Evolutionary conservation across 2,797 vertebrate species (phyloP).

Genomic region (Molossus molossus): DNA sequence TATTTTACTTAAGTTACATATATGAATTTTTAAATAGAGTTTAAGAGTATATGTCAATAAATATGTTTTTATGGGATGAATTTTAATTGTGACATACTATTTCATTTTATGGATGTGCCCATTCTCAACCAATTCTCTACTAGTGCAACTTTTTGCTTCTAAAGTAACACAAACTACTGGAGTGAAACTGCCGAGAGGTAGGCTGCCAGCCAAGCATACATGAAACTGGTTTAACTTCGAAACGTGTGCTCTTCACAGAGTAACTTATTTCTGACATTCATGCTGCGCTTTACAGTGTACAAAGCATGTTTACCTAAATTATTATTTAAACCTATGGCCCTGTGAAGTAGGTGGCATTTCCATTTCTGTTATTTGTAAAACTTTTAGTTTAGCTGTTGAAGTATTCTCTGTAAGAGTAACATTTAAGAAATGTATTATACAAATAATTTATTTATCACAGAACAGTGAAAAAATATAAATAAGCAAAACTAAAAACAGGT

Average conservation of each 20-base stretch:
- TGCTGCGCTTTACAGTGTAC: not conserved
- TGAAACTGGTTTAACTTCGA: not conserved
- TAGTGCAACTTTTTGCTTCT: not conserved
- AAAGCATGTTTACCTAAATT: not conserved
- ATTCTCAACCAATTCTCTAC: not conserved
- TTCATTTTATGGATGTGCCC: not conserved
- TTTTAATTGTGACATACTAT: not conserved
- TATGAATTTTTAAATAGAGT: not conserved
- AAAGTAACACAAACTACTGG: not conserved
- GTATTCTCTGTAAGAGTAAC: slow-evolving; percentile 28
- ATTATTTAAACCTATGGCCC: slow-evolving; percentile 27
- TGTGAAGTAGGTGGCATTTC: not conserved
- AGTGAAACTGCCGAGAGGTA: not conserved
- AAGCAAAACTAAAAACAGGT: slow-evolving; percentile 28
- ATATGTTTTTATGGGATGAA: not conserved
- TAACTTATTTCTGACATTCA: slow-evolving; percentile 16
- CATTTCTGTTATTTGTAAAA: slow-evolving; percentile 16
- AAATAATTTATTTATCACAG: slow-evolving; percentile 56
- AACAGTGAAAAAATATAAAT: slow-evolving; percentile 57
- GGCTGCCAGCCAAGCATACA: not conserved
- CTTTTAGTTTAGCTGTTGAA: slow-evolving; percentile 2
- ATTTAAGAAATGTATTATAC: not conserved
- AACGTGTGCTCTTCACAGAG: slow-evolving; percentile 25
- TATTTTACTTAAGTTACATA: slow-evolving; percentile 45
- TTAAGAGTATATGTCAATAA: not conserved